Conservation (phyloP, 92 coral and sea anemone genomes). For the Phenganax subtilis region DNA sequence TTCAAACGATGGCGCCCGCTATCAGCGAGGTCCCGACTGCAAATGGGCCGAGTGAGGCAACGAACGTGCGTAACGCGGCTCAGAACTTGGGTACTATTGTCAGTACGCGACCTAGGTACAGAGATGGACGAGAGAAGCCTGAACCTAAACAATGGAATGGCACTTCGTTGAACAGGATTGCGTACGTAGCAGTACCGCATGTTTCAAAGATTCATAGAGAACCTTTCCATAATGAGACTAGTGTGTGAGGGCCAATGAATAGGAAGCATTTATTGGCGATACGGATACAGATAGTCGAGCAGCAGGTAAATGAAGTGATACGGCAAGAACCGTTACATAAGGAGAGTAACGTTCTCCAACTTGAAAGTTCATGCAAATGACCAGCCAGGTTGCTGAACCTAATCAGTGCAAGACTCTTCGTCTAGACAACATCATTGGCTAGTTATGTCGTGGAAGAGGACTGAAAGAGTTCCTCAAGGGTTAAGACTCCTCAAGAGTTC, state of each 20-base stretch:
- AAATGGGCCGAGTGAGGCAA: not conserved
- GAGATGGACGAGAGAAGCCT: constrained; percentile 74
- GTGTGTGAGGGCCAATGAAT: constrained; percentile 1
- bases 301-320: too few relatives aligned
- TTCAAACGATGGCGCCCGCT: constrained; percentile 1
- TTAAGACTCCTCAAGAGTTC: too few relatives aligned
- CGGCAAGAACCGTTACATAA: too few relatives aligned
- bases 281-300: not conserved
- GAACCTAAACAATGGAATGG: constrained; percentile 71
- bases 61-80: constrained; percentile 9
- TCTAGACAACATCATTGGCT: too few relatives aligned
- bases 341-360: too few relatives aligned
- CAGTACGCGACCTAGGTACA: constrained; percentile 17
- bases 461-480: too few relatives aligned
- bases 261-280: not conserved
- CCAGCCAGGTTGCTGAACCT: too few relatives aligned
- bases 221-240: constrained; percentile 35
- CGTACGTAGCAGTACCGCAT: constrained; percentile 88
- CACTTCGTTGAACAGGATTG: constrained; percentile 50
- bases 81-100: not conserved
- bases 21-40: constrained; percentile 11
- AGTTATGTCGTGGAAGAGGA: too few relatives aligned
- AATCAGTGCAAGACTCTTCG: too few relatives aligned
- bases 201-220: constrained; percentile 47
- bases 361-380: too few relatives aligned